Conservation (phyloP, 92 coral and sea anemone genomes). For the Palythoa grandis region DNA sequence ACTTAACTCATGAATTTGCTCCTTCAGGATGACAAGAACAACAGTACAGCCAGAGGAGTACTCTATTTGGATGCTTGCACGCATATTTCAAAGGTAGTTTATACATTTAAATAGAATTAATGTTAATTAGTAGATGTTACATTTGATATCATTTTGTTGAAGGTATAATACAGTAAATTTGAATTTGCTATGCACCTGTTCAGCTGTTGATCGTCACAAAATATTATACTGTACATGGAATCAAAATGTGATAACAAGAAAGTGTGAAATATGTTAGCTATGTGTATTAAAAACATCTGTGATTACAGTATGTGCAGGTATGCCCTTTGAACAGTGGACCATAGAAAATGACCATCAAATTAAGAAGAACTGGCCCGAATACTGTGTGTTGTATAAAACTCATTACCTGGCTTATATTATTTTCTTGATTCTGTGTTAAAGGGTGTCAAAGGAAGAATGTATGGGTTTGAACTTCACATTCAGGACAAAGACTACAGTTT, state of each 20-base stretch:
- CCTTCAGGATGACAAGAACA: slow-evolving; percentile 87
- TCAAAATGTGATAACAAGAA: no score
- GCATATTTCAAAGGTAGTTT: slow-evolving; percentile 87
- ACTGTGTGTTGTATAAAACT: not conserved
- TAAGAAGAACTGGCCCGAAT: no score
- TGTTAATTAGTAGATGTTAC: no score
- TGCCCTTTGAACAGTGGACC: not conserved
- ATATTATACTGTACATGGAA: no score
- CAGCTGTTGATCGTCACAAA: no score
- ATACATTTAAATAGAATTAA: not conserved
- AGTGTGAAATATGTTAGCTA: no score
- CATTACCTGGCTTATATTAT: not conserved
- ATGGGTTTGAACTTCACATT: slow-evolving; percentile 96
- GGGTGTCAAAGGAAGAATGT: slow-evolving; percentile 98
- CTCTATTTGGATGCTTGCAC: slow-evolving; percentile 95
- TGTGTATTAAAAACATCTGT: no score
- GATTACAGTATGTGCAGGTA: not conserved
- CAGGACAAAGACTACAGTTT: slow-evolving; percentile 96
- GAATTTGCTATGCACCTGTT: no score
- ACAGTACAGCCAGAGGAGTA: slow-evolving; percentile 90
- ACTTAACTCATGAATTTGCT: not conserved
- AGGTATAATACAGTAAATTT: no score
- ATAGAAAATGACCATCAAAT: no score
- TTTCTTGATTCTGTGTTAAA: slow-evolving; percentile 24
- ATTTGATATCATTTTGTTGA: no score